Conservation (phyloP, 1,140 invertebrate species). For the Paraescarpia echinospica region DNA sequence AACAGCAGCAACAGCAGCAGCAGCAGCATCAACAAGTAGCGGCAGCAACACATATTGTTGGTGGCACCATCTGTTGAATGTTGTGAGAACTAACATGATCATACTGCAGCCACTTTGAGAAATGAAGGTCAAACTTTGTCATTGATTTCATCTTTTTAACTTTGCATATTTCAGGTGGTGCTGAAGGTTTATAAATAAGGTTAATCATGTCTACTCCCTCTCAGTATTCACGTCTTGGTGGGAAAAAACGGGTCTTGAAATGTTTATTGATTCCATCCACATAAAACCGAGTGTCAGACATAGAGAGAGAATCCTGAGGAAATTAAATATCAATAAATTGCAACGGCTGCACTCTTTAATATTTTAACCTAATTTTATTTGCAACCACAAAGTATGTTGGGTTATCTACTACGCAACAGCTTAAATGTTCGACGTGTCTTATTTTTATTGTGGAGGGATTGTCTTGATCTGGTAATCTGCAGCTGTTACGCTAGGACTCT, state of each 20-base stretch:
- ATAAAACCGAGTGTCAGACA: neutral
- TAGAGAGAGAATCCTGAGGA: neutral
- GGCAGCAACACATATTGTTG: neutral
- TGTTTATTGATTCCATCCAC: neutral
- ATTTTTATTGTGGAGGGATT: neutral
- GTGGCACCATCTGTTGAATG: neutral
- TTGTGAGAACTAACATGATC: slow-evolving; percentile 1
- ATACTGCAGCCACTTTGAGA: neutral
- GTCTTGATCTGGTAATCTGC: neutral
- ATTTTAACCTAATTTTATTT: neutral
- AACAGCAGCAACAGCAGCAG: neutral
- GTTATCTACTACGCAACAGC: neutral
- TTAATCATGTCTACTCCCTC: neutral
- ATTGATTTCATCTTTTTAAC: neutral
- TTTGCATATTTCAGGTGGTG: neutral
- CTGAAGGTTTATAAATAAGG: neutral
- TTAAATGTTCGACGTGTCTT: neutral
- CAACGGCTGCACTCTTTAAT: neutral
- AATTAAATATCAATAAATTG: neutral
- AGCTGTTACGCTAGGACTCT: neutral
- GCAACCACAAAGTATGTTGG: neutral
- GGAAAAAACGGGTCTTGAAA: neutral
- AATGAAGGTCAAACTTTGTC: neutral
- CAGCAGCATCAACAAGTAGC: neutral
- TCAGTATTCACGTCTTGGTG: neutral